phyloP scores from a whole-genome alignment of 2,113 vertebrate genomes.

The Elanus axillaris region DNA sequence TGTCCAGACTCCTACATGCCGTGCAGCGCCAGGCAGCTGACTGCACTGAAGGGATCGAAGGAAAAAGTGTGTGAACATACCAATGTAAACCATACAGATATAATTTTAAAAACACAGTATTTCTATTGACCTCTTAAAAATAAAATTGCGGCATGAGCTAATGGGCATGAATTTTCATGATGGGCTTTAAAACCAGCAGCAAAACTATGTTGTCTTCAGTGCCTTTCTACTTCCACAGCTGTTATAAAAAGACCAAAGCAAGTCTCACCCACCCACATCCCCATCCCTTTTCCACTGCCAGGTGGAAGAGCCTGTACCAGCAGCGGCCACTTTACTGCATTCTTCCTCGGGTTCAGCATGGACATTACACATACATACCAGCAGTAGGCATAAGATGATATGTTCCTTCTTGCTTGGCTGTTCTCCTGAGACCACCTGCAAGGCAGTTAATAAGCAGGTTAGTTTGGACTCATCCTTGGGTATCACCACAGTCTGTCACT shows the following conservation, averaged over 20 bases:
- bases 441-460: neutral
- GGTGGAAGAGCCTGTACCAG: neutral
- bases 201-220: neutral
- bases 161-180: neutral
- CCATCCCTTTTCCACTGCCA: neutral
- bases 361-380: accelerated
- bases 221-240: neutral
- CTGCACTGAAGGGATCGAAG: neutral
- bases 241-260: neutral
- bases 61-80: neutral
- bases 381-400: neutral
- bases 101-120: neutral
- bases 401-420: neutral
- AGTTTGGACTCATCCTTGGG: neutral
- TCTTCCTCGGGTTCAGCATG: neutral
- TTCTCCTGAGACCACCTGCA: neutral
- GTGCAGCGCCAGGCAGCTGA: neutral
- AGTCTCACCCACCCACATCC: neutral
- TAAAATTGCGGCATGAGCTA: neutral
- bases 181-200: neutral
- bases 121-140: neutral
- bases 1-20: neutral
- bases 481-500: neutral
- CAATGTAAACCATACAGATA: neutral
- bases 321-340: accelerated